Evolutionary conservation across 2,113 vertebrate genomes (phyloP).

Genomic region (Ailurus styani): DNA sequence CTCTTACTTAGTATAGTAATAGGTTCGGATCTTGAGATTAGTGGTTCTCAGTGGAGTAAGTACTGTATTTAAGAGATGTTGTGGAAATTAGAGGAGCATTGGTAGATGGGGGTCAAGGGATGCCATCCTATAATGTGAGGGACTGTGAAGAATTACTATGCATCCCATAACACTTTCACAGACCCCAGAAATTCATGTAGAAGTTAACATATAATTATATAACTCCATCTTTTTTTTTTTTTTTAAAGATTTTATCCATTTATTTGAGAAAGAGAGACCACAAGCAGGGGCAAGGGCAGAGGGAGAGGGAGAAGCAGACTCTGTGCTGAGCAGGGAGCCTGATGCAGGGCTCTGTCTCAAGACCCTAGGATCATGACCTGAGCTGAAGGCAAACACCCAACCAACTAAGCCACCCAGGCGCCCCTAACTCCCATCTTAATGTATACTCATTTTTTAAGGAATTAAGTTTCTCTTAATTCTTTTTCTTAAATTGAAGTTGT

Average conservation of each 20-base stretch:
- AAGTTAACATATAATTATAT: neutral
- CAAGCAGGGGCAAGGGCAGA: neutral
- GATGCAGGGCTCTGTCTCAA: neutral
- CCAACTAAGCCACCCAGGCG: neutral
- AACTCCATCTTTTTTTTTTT: neutral
- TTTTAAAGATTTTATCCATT: neutral
- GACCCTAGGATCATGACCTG: neutral
- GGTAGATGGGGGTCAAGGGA: neutral
- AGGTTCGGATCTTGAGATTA: neutral
- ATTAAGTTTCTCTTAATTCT: neutral
- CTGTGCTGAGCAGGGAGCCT: neutral
- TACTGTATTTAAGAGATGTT: neutral
- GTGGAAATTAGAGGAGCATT: neutral
- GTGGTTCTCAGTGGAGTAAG: neutral
- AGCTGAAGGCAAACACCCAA: neutral
- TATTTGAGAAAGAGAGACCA: neutral
- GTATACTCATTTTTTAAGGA: neutral
- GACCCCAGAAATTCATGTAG: neutral
- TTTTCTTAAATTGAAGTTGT: slow-evolving; percentile 31
- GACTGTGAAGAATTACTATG: neutral
- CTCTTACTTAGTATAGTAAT: slow-evolving; percentile 3
- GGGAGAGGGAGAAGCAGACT: neutral
- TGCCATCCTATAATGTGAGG: neutral
- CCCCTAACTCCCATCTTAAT: neutral
- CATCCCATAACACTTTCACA: neutral